phyloP scores from a whole-genome alignment of 2,113 vertebrate species.

The Smithornis capensis region DNA sequence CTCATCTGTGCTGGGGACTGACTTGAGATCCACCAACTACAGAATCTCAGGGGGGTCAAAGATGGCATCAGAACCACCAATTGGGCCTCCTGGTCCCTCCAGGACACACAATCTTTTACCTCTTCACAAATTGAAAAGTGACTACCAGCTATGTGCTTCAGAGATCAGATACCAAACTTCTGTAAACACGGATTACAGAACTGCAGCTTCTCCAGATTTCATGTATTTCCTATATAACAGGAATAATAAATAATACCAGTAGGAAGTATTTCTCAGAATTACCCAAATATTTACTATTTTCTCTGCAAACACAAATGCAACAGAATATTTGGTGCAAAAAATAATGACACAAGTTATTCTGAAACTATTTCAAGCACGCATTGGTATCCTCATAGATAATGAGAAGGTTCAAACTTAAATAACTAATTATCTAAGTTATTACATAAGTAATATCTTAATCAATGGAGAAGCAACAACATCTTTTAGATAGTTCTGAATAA shows the following conservation, averaged over 20 bases:
- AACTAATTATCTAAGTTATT: background rate
- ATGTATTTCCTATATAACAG: background rate
- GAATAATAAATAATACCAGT: too few species aligned
- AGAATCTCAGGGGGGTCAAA: background rate
- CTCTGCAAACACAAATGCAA: background rate
- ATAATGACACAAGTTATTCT: background rate
- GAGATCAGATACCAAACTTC: background rate
- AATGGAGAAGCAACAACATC: background rate
- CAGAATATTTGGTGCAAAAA: background rate
- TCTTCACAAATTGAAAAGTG: background rate
- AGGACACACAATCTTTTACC: background rate
- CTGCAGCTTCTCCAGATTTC: background rate
- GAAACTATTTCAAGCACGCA: background rate
- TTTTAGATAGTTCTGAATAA: background rate
- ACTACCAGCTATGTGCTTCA: background rate
- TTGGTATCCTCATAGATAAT: background rate
- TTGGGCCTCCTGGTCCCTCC: background rate
- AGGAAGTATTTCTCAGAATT: background rate
- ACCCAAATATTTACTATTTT: background rate
- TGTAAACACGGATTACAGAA: background rate
- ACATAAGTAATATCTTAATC: background rate
- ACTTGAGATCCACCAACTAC: background rate
- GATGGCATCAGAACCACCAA: background rate
- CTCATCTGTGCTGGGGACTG: background rate
- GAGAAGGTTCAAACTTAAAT: background rate